Evolutionary conservation across 1,140 invertebrate species (phyloP).

Genomic region (Megalonaias nervosa): DNA sequence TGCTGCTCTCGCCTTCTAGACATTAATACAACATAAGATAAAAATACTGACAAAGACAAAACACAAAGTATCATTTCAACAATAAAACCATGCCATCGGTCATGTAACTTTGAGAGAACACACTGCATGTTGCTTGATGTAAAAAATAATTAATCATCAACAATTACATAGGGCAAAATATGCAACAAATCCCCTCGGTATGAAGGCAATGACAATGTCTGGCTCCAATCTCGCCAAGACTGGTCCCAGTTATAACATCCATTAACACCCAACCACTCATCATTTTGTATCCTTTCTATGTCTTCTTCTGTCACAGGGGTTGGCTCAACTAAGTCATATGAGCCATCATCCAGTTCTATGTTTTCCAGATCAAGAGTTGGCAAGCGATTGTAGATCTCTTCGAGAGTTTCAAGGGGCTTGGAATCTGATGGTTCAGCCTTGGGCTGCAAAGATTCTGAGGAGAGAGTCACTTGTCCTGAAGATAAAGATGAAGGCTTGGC

Average conservation of each 20-base stretch:
- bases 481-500: too few species aligned
- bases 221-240: conserved; percentile 87
- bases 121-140: too few species aligned
- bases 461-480: conserved; percentile 6
- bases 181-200: conserved; percentile 82
- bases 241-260: conserved; percentile 76
- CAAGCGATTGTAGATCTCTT: conserved; percentile 71
- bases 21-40: too few species aligned
- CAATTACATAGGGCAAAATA: conserved; percentile 93
- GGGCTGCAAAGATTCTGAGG: background rate
- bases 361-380: conserved; percentile 77
- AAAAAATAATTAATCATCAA: conserved; percentile 74
- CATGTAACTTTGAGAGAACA: too few species aligned
- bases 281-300: conserved; percentile 70
- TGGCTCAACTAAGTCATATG: conserved; percentile 44
- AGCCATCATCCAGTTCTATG: conserved; percentile 71
- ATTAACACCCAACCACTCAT: conserved; percentile 76
- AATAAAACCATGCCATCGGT: too few species aligned
- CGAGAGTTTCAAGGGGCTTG: conserved; percentile 33
- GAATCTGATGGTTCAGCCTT: conserved; percentile 18
- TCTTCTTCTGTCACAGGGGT: conserved; percentile 64
- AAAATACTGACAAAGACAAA: too few species aligned
- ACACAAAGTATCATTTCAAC: too few species aligned
- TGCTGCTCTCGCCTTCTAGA: too few species aligned
- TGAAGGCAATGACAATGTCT: conserved; percentile 80